Evolutionary conservation across 2,888 invertebrate genomes (phyloP).

Genomic region (Liopterus haemorrhoidalis): DNA sequence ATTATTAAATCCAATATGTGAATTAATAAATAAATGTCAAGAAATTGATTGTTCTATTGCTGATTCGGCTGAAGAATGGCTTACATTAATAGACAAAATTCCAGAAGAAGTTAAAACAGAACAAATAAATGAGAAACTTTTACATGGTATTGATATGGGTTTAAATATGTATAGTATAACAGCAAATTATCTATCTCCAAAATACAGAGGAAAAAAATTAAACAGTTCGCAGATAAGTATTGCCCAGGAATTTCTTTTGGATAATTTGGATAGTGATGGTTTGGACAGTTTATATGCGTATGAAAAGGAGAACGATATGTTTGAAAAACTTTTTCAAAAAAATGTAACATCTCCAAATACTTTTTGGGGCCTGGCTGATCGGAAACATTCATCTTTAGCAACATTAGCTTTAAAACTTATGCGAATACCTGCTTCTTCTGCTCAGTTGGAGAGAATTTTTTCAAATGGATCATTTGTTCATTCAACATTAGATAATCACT

Average conservation of each 20-base stretch:
- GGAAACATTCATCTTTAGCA: too few species aligned
- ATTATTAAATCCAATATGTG: conserved; percentile 3
- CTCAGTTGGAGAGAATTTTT: too few species aligned
- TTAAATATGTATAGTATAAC: background rate
- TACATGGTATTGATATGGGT: background rate
- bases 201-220: background rate
- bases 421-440: too few species aligned
- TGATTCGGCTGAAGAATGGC: too few species aligned
- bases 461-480: conserved; percentile 1
- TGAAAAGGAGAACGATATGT: conserved; percentile 3
- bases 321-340: too few species aligned
- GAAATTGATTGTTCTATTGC: background rate
- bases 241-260: conserved; percentile 1
- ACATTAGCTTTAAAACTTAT: too few species aligned
- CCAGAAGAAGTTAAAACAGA: too few species aligned
- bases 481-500: conserved; percentile 2
- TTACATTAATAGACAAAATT: too few species aligned
- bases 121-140: too few species aligned
- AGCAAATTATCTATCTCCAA: background rate
- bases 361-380: too few species aligned
- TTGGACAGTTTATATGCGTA: conserved; percentile 6
- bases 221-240: background rate
- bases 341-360: too few species aligned
- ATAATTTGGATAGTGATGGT: background rate
- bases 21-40: conserved; percentile 7